Evolutionary conservation across 2,888 invertebrate genomes (phyloP).

Genomic region (Megastigmus dorsalis): DNA sequence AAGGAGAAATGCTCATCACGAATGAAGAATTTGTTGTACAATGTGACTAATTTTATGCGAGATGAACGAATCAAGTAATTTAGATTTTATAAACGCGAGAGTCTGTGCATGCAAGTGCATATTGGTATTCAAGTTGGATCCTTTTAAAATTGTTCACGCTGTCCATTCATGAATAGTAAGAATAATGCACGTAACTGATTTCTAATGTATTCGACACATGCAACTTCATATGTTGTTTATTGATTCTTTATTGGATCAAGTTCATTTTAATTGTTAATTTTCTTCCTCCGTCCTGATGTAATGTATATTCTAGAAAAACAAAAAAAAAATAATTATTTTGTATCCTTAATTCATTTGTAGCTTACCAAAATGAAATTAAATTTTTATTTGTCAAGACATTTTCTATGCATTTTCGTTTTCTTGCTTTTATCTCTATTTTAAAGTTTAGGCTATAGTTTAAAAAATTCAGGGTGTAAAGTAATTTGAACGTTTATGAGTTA

Average conservation of each 20-base stretch:
- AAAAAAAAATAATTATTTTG: conserved; percentile 46
- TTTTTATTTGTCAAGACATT: conserved; percentile 54
- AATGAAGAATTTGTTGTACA: conserved; percentile 54
- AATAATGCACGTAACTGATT: conserved; percentile 45
- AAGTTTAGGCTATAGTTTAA: conserved; percentile 12
- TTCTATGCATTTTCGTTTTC: conserved; percentile 46
- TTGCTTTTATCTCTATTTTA: conserved; percentile 31
- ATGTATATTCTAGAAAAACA: conserved; percentile 41
- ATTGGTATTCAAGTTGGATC: conserved; percentile 41
- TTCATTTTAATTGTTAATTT: conserved; percentile 45
- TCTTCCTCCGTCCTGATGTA: conserved; percentile 50
- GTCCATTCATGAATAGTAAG: conserved; percentile 26
- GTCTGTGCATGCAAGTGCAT: conserved; percentile 44
- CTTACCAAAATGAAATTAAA: conserved; percentile 56
- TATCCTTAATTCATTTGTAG: conserved; percentile 55
- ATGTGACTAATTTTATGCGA: conserved; percentile 55
- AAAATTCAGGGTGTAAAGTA: neutral
- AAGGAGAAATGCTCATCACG: conserved; percentile 43
- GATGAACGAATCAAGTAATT: conserved; percentile 54
- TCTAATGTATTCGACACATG: conserved; percentile 48
- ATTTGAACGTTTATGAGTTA: conserved; percentile 5
- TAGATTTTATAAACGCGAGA: conserved; percentile 55
- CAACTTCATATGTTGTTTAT: conserved; percentile 43
- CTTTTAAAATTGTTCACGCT: conserved; percentile 40
- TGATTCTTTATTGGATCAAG: conserved; percentile 41